Conservation (phyloP, 2,888 invertebrate species). For the Chymomyza fuscimana region DNA sequence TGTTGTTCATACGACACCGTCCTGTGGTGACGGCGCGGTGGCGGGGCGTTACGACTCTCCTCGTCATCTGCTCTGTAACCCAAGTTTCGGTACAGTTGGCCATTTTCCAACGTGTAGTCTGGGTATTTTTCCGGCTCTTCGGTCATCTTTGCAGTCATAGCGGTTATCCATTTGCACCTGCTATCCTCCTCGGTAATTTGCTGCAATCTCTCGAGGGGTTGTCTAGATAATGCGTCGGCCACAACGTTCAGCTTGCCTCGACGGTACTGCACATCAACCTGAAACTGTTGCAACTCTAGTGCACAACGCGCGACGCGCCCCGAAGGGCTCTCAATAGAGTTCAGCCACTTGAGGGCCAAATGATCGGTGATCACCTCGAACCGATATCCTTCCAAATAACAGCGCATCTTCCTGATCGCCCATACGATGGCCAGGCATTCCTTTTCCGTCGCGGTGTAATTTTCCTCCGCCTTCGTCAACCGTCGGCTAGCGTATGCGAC, state of each 20-base stretch:
- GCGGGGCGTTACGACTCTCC: no score
- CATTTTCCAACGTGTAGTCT: background rate
- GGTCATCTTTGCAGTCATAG: background rate
- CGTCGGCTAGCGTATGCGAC: no score
- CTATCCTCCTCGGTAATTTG: background rate
- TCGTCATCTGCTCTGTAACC: background rate
- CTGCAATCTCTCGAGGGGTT: no score
- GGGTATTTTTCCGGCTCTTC: background rate
- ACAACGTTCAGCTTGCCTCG: no score
- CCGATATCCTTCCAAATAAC: background rate
- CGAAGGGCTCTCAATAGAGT: background rate
- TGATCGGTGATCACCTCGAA: background rate
- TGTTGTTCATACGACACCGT: no score
- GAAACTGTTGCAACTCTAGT: background rate
- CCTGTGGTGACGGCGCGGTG: no score
- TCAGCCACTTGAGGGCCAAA: background rate
- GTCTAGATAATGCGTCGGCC: background rate
- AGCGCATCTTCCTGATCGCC: background rate
- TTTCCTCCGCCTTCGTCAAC: no score
- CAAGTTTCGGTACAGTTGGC: background rate
- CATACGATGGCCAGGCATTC: no score
- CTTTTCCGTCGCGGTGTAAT: no score
- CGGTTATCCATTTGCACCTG: no score
- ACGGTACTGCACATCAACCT: background rate
- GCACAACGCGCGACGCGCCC: background rate